These are phyloP conservation scores for Junco hyemalis DNA, from an alignment of 2,113 vertebrate species.

Conservation along the genomic window DNA sequence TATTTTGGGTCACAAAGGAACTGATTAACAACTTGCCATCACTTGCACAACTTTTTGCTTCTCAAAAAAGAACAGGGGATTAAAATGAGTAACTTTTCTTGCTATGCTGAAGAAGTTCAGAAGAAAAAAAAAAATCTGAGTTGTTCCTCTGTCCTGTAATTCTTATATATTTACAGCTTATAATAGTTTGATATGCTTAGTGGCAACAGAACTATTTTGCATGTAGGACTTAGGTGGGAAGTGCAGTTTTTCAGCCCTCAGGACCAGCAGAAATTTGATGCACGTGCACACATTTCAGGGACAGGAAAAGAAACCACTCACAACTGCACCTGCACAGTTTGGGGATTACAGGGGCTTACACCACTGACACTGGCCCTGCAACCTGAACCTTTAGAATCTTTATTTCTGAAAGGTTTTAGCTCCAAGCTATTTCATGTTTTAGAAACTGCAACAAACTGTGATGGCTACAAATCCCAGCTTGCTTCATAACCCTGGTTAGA, in stretches of 20 bases:
- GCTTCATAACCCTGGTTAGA: background rate
- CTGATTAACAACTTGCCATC: fast-evolving
- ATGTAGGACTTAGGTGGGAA: background rate
- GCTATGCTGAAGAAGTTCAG: background rate
- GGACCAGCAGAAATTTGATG: background rate
- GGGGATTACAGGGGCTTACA: background rate
- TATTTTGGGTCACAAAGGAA: background rate
- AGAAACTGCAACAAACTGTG: background rate
- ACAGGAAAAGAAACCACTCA: background rate
- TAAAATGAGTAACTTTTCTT: background rate
- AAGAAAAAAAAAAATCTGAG: background rate
- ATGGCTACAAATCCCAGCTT: background rate
- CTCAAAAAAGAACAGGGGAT: background rate
- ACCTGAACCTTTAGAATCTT: background rate
- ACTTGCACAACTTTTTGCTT: background rate
- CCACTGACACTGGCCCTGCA: background rate
- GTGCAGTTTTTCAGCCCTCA: background rate
- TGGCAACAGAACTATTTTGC: background rate
- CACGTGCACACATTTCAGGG: background rate
- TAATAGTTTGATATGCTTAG: background rate
- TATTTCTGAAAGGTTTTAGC: background rate
- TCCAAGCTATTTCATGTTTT: background rate
- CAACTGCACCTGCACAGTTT: background rate
- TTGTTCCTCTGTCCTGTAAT: background rate
- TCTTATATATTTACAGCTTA: background rate